phyloP scores from a whole-genome alignment of 2,888 invertebrate species.

The Chaetogeoica ovagalla region DNA sequence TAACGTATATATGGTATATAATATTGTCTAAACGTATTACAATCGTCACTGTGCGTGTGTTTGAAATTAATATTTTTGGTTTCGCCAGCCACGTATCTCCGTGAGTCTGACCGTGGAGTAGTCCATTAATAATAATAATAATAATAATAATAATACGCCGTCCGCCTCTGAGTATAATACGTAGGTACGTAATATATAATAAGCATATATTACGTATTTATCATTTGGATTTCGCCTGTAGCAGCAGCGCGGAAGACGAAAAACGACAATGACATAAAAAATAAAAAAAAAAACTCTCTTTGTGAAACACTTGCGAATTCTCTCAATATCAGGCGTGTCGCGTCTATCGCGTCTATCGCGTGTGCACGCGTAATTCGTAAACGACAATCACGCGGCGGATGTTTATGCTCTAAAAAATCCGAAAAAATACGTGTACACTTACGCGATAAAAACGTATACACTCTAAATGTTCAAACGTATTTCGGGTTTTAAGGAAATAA shows the following conservation, averaged over 20 bases:
- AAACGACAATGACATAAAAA: not conserved
- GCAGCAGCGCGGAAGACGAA: slow-evolving; percentile 19
- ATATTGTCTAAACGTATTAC: not conserved
- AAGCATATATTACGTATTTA: not conserved
- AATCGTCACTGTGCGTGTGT: not conserved
- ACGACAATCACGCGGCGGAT: no score
- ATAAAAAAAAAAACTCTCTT: slow-evolving; percentile 10
- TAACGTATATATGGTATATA: no score
- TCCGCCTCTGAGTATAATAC: not conserved
- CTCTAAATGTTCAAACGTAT: no score
- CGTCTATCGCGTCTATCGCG: no score
- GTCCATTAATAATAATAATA: not conserved
- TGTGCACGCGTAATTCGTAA: no score
- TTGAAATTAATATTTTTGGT: not conserved
- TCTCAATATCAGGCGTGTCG: not conserved
- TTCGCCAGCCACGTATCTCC: not conserved
- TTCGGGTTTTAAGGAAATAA: no score
- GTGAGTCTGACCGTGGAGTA: not conserved
- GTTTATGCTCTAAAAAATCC: no score
- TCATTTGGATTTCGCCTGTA: slow-evolving; percentile 16
- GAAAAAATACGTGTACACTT: no score
- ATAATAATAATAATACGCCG: not conserved
- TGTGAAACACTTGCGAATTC: slow-evolving; percentile 29
- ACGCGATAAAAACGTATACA: no score
- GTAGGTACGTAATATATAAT: not conserved